Evolutionary conservation across 1,140 invertebrate genomes (phyloP).

Genomic region (Trinorchestia longiramus): DNA sequence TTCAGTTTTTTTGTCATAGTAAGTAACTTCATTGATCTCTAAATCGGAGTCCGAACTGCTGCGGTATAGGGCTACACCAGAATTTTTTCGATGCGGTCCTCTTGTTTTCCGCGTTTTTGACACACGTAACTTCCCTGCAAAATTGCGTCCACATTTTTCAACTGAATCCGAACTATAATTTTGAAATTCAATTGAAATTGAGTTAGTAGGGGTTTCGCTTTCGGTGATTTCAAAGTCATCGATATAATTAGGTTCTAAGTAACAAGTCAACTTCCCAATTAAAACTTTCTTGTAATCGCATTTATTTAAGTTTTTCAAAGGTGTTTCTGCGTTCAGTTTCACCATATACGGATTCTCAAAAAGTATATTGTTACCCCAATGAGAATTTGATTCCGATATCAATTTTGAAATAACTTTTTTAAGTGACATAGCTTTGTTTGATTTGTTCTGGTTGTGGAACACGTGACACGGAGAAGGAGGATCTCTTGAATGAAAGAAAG

Average conservation of each 20-base stretch:
- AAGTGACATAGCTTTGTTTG: background rate
- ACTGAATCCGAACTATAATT: background rate
- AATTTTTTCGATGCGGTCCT: background rate
- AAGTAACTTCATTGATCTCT: background rate
- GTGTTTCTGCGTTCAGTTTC: background rate
- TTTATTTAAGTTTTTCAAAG: background rate
- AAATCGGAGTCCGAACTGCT: background rate
- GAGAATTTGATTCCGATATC: background rate
- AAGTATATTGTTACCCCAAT: background rate
- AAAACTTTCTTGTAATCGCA: background rate
- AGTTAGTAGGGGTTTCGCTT: background rate
- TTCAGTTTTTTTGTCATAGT: background rate
- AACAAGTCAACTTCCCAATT: background rate
- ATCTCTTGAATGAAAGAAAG: background rate
- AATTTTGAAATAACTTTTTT: background rate
- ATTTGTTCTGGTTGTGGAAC: background rate
- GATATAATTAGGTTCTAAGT: constrained; percentile 28
- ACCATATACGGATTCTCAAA: constrained; percentile 36
- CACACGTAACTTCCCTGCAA: background rate
- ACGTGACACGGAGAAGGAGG: background rate
- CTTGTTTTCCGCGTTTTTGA: background rate
- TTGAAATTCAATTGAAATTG: background rate
- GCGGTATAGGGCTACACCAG: background rate
- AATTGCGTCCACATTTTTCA: background rate
- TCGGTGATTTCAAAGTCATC: background rate